Percentiles rank a stretch among this genome's conserved stretches.
phyloP scores from a whole-genome alignment of 2,113 vertebrate genomes.

The Antennarius striatus region DNA sequence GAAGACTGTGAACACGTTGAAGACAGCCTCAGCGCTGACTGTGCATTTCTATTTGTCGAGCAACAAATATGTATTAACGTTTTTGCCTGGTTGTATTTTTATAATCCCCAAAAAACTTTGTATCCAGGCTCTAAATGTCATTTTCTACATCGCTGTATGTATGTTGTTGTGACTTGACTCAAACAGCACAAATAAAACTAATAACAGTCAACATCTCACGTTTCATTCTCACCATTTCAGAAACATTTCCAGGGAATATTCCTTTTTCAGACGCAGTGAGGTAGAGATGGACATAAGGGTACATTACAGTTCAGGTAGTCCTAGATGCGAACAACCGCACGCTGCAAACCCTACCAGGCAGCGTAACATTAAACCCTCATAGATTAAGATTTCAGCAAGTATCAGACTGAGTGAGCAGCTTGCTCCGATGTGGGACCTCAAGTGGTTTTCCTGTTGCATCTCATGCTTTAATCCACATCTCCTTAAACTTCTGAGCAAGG shows the following conservation, averaged over 20 bases:
- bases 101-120: background rate
- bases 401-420: no score
- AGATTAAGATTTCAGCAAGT: no score
- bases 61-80: background rate
- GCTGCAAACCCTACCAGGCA: no score
- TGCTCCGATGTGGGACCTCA: no score
- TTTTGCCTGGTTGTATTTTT: background rate
- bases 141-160: background rate
- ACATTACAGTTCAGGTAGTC: no score
- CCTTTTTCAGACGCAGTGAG: background rate
- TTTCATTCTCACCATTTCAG: background rate
- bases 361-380: no score
- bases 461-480: no score
- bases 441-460: no score
- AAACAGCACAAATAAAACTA: conserved; percentile 6
- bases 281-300: no score
- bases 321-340: no score
- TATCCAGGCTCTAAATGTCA: background rate
- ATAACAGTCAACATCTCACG: background rate
- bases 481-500: no score
- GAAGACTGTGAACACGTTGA: conserved; percentile 11
- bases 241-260: background rate
- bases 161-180: background rate
- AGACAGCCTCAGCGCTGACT: background rate
- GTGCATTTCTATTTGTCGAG: background rate